Conservation (phyloP, 2,888 invertebrate genomes). For the Chironomus riparius region DNA sequence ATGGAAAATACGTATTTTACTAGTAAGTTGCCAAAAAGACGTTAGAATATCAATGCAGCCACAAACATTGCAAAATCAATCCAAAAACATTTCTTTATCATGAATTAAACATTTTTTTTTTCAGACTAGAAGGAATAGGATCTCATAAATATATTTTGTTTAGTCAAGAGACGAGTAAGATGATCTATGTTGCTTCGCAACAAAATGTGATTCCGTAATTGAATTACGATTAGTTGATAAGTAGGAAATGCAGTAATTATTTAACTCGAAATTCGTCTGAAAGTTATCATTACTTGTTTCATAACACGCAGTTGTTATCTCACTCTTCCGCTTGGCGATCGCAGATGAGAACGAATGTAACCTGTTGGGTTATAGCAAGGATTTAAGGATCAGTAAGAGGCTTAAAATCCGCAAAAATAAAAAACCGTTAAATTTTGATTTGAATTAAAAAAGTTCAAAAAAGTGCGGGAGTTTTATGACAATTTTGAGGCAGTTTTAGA, state of each 20-base stretch:
- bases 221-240: conserved; percentile 28
- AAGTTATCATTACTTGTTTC: background rate
- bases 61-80: background rate
- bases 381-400: no score
- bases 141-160: background rate
- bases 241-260: background rate
- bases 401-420: no score
- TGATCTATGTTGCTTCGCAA: conserved; percentile 32
- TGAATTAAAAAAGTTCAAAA: no score
- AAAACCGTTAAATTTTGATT: no score
- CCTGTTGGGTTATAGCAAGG: no score
- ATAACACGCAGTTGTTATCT: conserved; percentile 46
- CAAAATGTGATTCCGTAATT: conserved; percentile 42
- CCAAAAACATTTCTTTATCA: background rate
- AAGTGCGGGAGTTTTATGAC: no score
- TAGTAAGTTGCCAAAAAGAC: no score
- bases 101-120: background rate
- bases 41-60: no score
- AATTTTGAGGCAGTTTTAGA: no score
- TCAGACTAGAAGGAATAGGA: no score
- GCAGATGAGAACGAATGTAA: conserved; percentile 83
- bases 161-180: conserved; percentile 14
- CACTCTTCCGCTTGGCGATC: conserved; percentile 87
- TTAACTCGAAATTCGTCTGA: background rate
- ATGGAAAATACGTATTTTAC: no score